A percentile compares a stretch with the other conserved stretches of the same genome.
Conservation (phyloP, 2,888 invertebrate genomes). For the Acrobasis repandana region DNA sequence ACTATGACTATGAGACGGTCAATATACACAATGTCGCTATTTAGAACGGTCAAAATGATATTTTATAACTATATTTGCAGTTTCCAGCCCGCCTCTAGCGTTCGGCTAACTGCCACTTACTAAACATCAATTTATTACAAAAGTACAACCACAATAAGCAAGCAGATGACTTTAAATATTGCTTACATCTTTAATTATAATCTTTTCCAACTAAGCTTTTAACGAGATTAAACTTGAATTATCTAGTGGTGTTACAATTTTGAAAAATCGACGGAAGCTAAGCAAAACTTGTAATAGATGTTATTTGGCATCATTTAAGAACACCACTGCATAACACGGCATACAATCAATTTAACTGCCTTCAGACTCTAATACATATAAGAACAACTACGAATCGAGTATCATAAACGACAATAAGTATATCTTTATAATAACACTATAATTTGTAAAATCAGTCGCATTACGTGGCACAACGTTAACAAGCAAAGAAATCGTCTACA, state of each 20-base stretch:
- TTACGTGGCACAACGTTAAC: slow-evolving; percentile 24
- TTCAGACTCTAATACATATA: slow-evolving; percentile 1
- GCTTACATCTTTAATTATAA: not conserved
- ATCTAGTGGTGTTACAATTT: slow-evolving; percentile 9
- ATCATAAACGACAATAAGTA: slow-evolving; percentile 8
- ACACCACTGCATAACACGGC: slow-evolving; percentile 14
- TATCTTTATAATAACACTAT: slow-evolving; percentile 1
- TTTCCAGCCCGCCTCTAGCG: not conserved
- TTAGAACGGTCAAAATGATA: slow-evolving; percentile 8
- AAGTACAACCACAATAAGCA: slow-evolving; percentile 19
- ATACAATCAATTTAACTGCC: not conserved
- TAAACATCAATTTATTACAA: slow-evolving; percentile 7
- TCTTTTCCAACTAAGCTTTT: not conserved
- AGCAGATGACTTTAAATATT: slow-evolving; percentile 3
- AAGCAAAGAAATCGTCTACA: slow-evolving; percentile 14
- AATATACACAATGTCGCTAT: slow-evolving; percentile 22
- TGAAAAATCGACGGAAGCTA: not conserved
- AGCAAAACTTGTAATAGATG: not conserved
- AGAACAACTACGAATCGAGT: not conserved
- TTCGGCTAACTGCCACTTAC: not conserved
- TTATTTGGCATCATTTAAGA: slow-evolving; percentile 3
- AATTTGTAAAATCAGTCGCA: slow-evolving; percentile 19
- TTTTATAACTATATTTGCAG: slow-evolving; percentile 2
- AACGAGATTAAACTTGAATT: slow-evolving; percentile 19
- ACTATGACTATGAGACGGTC: slow-evolving; percentile 33